A percentile compares a stretch with the other conserved stretches of the same genome.
Conservation (phyloP, 37 sponge, comb jelly and placozoan species). For the Halisarca cf. caerulea region DNA sequence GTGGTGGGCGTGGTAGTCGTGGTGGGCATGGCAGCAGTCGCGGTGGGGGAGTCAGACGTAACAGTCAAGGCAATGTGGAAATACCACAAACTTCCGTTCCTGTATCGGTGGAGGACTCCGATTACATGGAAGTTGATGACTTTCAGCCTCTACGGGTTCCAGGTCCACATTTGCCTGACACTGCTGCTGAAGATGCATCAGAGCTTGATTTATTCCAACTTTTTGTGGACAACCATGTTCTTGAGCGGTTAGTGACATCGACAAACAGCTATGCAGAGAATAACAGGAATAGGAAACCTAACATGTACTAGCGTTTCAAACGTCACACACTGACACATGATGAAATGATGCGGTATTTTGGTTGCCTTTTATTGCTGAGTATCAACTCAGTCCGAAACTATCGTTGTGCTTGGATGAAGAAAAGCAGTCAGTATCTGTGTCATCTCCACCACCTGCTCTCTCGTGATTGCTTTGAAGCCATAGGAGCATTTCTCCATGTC, state of each 20-base stretch:
- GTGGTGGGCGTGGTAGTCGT: no score
- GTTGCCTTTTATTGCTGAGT: background rate
- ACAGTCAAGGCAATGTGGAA: no score
- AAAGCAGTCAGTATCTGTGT: background rate
- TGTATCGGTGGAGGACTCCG: background rate
- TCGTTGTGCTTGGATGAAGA: background rate
- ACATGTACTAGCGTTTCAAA: background rate
- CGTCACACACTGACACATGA: background rate
- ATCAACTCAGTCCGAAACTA: background rate
- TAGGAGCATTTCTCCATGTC: conserved; percentile 29
- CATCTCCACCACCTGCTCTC: background rate
- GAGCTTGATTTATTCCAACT: background rate
- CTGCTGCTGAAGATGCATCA: background rate
- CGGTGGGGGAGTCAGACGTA: no score
- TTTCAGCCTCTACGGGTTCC: background rate
- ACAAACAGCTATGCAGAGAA: no score
- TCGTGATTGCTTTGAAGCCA: conserved; percentile 17
- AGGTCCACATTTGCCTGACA: background rate
- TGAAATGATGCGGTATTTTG: background rate
- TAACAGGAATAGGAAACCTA: background rate
- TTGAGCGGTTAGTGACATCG: background rate
- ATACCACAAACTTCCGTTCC: no score
- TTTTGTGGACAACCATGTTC: background rate
- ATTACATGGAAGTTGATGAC: background rate
- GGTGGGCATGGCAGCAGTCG: no score